A percentile compares a stretch with the other conserved stretches of the same genome.
These are phyloP conservation scores for Yponomeuta malinellus DNA, from an alignment of 2,888 invertebrate genomes.

Conservation along the genomic window DNA sequence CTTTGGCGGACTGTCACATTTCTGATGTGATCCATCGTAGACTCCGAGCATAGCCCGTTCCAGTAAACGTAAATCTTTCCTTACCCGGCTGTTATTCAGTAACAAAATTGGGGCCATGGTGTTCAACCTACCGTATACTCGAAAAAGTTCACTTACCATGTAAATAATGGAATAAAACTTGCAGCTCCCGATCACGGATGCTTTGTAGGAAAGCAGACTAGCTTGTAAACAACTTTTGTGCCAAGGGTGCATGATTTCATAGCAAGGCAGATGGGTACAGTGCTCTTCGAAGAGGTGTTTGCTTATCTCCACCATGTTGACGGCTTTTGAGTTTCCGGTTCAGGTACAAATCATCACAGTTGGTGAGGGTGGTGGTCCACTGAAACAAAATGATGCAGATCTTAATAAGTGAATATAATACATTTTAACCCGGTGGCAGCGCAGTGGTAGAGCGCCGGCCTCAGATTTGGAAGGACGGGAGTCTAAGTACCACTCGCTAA, in stretches of 20 bases:
- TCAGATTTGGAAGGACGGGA: too few species aligned
- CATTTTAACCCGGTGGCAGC: too few species aligned
- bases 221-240: constrained; percentile 43
- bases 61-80: too few species aligned
- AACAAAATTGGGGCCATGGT: too few species aligned
- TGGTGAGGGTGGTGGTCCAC: background rate
- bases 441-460: too few species aligned
- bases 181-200: constrained; percentile 54
- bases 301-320: constrained; percentile 58
- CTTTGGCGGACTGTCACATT: too few species aligned
- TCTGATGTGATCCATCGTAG: too few species aligned
- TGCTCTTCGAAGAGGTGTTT: constrained; percentile 53
- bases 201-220: constrained; percentile 29
- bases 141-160: constrained; percentile 40
- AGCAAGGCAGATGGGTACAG: constrained; percentile 42
- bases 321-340: background rate
- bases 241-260: constrained; percentile 58
- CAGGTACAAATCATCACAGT: background rate
- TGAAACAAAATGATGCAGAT: background rate
- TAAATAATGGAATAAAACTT: constrained; percentile 63
- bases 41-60: too few species aligned
- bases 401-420: too few species aligned
- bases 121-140: too few species aligned
- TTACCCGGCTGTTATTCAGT: too few species aligned
- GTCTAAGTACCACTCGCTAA: too few species aligned